These are phyloP conservation scores for Scolopax rusticola DNA, from an alignment of 2,797 vertebrate species.

Conservation along the genomic window DNA sequence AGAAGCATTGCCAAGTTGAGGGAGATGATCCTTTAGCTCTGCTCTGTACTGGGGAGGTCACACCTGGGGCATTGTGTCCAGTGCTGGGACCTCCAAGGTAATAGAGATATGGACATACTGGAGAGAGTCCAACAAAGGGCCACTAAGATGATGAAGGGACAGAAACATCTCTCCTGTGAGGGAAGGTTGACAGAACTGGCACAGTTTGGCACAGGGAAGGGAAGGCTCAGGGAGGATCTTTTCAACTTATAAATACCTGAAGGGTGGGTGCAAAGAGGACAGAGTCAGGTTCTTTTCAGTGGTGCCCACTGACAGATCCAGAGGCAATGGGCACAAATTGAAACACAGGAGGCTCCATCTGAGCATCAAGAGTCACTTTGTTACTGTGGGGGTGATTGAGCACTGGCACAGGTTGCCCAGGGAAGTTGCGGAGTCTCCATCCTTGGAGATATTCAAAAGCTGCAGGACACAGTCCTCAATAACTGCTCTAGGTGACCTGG, in stretches of 20 bases:
- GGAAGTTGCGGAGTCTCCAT: not conserved
- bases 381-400: not conserved
- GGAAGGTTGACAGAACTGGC: not conserved
- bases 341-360: not conserved
- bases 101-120: not conserved
- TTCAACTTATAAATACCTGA: not conserved
- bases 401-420: not conserved
- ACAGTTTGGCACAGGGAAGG: not conserved
- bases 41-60: not conserved
- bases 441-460: not conserved
- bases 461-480: accelerated
- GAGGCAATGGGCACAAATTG: not conserved
- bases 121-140: not conserved
- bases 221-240: not conserved
- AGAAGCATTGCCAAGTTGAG: not conserved
- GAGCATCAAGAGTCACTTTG: not conserved
- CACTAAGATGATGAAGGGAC: not conserved
- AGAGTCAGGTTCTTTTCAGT: not conserved
- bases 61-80: not conserved
- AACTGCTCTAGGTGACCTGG: not conserved
- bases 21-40: not conserved
- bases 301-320: not conserved
- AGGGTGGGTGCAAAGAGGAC: not conserved
- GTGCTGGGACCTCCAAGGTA: not conserved
- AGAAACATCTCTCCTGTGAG: not conserved